Conservation (phyloP, 2,888 invertebrate species). For the Nomada flava region DNA sequence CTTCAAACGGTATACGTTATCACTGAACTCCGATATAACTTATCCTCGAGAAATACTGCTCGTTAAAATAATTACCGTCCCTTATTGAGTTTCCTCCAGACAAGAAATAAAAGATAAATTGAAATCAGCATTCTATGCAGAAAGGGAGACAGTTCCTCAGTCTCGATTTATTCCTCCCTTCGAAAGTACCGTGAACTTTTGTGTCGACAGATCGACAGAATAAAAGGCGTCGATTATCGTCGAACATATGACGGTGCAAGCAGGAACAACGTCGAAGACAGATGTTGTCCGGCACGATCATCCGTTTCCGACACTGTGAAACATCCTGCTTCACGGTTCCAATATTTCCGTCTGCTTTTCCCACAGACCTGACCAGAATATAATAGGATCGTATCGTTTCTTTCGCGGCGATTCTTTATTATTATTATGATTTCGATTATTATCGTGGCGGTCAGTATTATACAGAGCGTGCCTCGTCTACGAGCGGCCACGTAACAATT, state of each 20-base stretch:
- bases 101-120: not conserved
- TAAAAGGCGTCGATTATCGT: conserved; percentile 40
- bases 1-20: no score
- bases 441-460: no score
- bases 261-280: conserved; percentile 43
- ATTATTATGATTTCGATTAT: not conserved
- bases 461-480: no score
- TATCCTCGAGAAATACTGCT: no score
- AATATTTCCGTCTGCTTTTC: conserved; percentile 36
- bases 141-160: no score
- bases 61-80: no score
- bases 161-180: not conserved
- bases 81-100: no score
- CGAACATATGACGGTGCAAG: conserved; percentile 9
- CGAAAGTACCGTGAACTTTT: not conserved
- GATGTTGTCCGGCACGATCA: conserved; percentile 46
- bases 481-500: no score
- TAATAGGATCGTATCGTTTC: conserved; percentile 41
- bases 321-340: conserved; percentile 26
- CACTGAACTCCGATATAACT: no score
- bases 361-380: conserved; percentile 7
- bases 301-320: conserved; percentile 44
- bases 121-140: not conserved
- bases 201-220: not conserved
- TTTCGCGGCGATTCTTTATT: not conserved